Percentiles rank a stretch among this genome's conserved stretches.
Evolutionary conservation across 2,113 vertebrate genomes (phyloP).

Genomic region (Lucifuga dentata): DNA sequence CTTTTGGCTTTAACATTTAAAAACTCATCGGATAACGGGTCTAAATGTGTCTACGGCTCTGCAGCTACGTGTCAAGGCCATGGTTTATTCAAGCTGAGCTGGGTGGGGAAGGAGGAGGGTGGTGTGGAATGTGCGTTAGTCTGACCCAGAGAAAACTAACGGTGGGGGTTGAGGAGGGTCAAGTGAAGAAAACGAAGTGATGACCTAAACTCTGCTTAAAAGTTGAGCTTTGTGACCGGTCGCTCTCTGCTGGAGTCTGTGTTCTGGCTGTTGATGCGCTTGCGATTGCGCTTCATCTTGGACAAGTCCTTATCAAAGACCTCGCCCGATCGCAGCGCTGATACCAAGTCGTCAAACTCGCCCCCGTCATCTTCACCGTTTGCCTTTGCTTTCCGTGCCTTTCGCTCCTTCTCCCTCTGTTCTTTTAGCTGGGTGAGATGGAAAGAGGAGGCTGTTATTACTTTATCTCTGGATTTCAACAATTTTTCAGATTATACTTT

Average conservation of each 20-base stretch:
- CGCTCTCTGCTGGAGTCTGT: constrained; percentile 91
- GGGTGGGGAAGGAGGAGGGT: constrained; percentile 51
- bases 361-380: constrained; percentile 93
- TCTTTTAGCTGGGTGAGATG: constrained; percentile 89
- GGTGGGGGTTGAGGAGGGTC: neutral
- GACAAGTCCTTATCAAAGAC: constrained; percentile 99
- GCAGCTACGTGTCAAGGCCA: constrained; percentile 24
- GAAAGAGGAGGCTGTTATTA: neutral
- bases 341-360: constrained; percentile 98
- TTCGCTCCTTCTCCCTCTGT: constrained; percentile 94
- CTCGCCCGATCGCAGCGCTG: constrained; percentile 94
- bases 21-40: constrained; percentile 43
- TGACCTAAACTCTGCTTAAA: constrained; percentile 77
- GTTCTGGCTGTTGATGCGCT: constrained; percentile 91
- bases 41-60: constrained; percentile 43
- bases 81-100: constrained; percentile 35
- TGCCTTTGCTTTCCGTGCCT: constrained; percentile 93
- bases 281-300: constrained; percentile 98
- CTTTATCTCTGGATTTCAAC: neutral
- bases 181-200: neutral
- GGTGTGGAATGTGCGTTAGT: constrained; percentile 68
- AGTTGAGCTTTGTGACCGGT: constrained; percentile 96
- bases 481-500: neutral
- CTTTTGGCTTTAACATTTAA: constrained; percentile 63
- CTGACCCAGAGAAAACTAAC: constrained; percentile 32